These are phyloP conservation scores for Agapostemon virescens DNA, from an alignment of 2,888 invertebrate genomes.

Conservation along the genomic window DNA sequence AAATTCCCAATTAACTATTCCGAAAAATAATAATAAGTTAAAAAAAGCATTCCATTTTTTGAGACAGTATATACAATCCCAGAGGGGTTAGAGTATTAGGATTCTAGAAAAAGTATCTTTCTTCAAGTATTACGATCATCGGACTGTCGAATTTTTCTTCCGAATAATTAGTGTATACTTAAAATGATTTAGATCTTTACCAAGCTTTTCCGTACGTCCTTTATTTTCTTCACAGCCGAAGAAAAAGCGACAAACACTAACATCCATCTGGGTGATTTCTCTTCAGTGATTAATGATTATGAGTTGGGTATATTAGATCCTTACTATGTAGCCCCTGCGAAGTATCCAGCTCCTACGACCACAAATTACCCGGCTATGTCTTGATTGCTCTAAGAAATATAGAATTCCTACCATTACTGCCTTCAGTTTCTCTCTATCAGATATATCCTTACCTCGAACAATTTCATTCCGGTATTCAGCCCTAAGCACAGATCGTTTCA, in stretches of 20 bases:
- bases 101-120: background rate
- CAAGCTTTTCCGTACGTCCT: slow-evolving; percentile 15
- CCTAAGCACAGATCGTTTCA: background rate
- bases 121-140: background rate
- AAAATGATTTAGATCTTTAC: slow-evolving; percentile 22
- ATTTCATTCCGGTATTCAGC: background rate
- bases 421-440: slow-evolving; percentile 31
- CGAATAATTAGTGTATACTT: background rate
- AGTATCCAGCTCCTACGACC: slow-evolving; percentile 61
- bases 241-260: slow-evolving; percentile 52
- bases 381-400: slow-evolving; percentile 72
- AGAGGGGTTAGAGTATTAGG: background rate
- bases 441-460: slow-evolving; percentile 3
- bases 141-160: background rate
- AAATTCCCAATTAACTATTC: background rate
- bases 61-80: background rate
- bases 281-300: slow-evolving; percentile 79
- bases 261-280: slow-evolving; percentile 53
- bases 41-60: too few species aligned
- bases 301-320: slow-evolving; percentile 78
- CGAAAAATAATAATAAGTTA: too few species aligned
- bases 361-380: slow-evolving; percentile 74
- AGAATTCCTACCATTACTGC: slow-evolving; percentile 41
- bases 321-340: slow-evolving; percentile 64
- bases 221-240: slow-evolving; percentile 18